Conservation (phyloP, 2,797 vertebrate species). For the Galago senegalensis region DNA sequence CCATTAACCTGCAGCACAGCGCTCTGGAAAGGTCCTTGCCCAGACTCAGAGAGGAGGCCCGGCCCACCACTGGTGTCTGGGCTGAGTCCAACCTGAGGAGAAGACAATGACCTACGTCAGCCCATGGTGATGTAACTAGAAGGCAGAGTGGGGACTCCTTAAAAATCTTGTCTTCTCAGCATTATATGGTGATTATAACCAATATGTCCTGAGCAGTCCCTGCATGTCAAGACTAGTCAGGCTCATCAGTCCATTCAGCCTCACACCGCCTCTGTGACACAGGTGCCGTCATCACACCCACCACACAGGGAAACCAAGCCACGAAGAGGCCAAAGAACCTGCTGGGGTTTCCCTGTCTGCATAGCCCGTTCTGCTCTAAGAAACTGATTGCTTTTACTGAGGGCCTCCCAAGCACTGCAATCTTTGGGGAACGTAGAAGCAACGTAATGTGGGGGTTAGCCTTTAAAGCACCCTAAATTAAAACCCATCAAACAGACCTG, state of each 20-base stretch:
- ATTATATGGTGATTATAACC: not conserved
- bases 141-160: not conserved
- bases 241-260: not conserved
- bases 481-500: not conserved
- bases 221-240: not conserved
- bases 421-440: not conserved
- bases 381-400: not conserved
- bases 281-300: too few species aligned
- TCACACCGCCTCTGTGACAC: not conserved
- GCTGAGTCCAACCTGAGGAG: not conserved
- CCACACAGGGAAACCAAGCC: not conserved
- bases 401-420: not conserved
- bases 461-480: not conserved
- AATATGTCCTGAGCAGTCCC: not conserved
- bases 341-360: not conserved
- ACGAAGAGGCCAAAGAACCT: not conserved
- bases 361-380: not conserved
- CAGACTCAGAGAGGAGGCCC: fast-evolving
- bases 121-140: not conserved
- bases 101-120: not conserved
- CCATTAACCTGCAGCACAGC: not conserved
- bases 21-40: not conserved
- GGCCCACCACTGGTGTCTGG: not conserved
- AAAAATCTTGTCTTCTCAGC: not conserved
- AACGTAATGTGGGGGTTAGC: not conserved